Evolutionary conservation across 2,797 vertebrate species (phyloP).

Genomic region (Orestias chungarensis): DNA sequence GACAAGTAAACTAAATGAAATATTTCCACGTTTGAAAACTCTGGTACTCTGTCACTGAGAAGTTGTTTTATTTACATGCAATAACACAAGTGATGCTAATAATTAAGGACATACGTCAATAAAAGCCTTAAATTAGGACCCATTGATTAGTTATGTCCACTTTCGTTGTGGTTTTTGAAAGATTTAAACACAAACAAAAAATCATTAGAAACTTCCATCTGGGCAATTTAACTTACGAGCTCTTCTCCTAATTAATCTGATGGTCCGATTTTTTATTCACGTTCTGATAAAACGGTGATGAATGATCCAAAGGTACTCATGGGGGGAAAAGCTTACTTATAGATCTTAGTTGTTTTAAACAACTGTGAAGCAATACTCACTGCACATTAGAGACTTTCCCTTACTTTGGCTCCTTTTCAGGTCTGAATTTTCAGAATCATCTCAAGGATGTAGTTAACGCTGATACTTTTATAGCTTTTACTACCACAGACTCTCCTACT

Average conservation of each 20-base stretch:
- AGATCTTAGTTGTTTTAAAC: no score
- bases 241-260: neutral
- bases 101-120: no score
- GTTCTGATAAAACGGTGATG: neutral
- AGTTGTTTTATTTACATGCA: conserved; percentile 45
- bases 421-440: no score
- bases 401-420: neutral
- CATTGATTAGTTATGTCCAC: neutral
- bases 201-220: neutral
- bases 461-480: no score
- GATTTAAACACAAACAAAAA: neutral
- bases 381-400: neutral
- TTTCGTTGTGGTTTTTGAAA: neutral
- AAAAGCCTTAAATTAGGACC: neutral
- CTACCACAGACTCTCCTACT: no score
- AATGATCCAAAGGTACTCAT: neutral
- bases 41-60: conserved; percentile 26
- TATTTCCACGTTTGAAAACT: conserved; percentile 5
- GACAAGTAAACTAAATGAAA: conserved; percentile 32
- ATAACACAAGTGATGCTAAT: neutral
- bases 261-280: neutral
- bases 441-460: no score
- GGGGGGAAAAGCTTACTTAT: neutral
- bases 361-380: neutral
- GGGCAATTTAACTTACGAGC: neutral